phyloP scores from a whole-genome alignment of 1,140 invertebrate genomes.

The Oppia nitens region DNA sequence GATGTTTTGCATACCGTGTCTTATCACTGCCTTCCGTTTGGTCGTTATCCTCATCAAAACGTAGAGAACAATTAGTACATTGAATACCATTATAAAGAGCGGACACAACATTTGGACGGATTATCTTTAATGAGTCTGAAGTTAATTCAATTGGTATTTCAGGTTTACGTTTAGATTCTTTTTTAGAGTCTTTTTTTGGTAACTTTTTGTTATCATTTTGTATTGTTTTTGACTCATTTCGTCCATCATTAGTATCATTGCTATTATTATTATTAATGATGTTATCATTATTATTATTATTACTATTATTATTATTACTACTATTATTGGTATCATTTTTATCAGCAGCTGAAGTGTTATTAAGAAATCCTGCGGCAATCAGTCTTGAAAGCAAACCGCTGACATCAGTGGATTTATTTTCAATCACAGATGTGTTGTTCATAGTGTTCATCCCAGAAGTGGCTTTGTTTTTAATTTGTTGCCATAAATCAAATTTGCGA shows the following conservation, averaged over 20 bases:
- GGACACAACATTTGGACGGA: conserved; percentile 3
- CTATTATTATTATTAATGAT: not conserved
- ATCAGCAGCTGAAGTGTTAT: not conserved
- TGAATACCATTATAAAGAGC: conserved; percentile 70
- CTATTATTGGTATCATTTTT: too few species aligned
- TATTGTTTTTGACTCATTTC: not conserved
- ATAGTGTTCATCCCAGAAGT: not conserved
- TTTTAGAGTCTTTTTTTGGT: not conserved
- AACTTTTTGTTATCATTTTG: not conserved
- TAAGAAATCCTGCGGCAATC: not conserved
- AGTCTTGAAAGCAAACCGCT: not conserved
- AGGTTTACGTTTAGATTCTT: not conserved
- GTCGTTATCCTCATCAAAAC: conserved; percentile 71
- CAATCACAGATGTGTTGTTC: not conserved
- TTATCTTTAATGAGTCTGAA: conserved; percentile 7
- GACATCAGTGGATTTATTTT: not conserved
- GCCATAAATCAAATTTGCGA: conserved; percentile 18
- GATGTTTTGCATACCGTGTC: conserved; percentile 66
- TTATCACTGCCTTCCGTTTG: conserved; percentile 28
- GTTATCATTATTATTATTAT: not conserved
- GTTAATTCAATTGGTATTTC: conserved; percentile 5
- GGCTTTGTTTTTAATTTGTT: conserved; percentile 2
- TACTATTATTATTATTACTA: not conserved
- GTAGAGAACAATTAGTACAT: conserved; percentile 77
- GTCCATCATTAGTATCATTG: too few species aligned